These are phyloP conservation scores for Microplitis demolitor DNA, from an alignment of 1,140 invertebrate species.

Conservation along the genomic window DNA sequence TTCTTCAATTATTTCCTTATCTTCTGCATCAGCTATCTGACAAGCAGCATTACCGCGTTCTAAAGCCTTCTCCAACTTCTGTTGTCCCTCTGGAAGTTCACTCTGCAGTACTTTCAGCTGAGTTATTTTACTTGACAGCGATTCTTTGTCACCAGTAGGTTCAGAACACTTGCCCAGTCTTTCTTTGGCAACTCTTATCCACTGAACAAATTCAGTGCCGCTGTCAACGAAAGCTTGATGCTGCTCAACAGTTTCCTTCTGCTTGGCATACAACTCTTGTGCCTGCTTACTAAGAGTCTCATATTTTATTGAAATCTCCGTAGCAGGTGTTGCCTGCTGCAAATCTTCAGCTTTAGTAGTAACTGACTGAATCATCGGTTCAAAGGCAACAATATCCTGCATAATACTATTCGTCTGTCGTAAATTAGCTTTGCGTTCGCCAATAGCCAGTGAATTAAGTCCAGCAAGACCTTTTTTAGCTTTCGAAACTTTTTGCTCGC, in stretches of 20 bases:
- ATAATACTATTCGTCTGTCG: conserved; percentile 91
- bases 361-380: conserved; percentile 93
- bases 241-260: conserved; percentile 87
- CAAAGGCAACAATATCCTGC: conserved; percentile 92
- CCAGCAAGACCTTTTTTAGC: conserved; percentile 76
- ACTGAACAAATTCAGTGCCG: conserved; percentile 88
- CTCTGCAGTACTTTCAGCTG: conserved; percentile 83
- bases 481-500: conserved; percentile 82
- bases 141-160: conserved; percentile 92
- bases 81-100: conserved; percentile 79
- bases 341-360: conserved; percentile 89
- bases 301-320: conserved; percentile 89
- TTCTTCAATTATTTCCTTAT: conserved; percentile 89
- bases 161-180: conserved; percentile 91
- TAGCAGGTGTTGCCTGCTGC: conserved; percentile 82
- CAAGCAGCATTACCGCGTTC: conserved; percentile 83
- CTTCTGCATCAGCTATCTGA: conserved; percentile 80
- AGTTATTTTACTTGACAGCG: conserved; percentile 80
- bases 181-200: conserved; percentile 89
- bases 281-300: conserved; percentile 88
- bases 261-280: conserved; percentile 86
- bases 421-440: conserved; percentile 86
- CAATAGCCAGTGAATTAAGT: conserved; percentile 77
- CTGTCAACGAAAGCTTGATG: conserved; percentile 90
- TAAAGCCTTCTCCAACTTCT: conserved; percentile 80